Conservation (phyloP, 2,113 vertebrate species). For the Pseudonaja textilis region DNA sequence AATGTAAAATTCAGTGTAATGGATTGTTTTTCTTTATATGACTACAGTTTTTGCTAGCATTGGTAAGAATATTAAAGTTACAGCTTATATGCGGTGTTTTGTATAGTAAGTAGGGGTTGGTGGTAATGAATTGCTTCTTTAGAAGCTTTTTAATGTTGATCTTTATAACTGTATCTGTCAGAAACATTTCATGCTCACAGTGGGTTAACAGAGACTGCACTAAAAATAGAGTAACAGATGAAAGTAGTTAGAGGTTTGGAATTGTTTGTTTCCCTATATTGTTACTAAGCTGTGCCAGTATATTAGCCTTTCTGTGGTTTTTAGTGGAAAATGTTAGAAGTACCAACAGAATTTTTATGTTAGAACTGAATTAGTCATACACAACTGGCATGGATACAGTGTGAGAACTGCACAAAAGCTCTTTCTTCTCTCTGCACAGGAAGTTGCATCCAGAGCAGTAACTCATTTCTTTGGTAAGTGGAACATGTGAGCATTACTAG, state of each 20-base stretch:
- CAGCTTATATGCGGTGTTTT: not conserved
- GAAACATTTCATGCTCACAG: not conserved
- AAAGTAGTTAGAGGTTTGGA: conserved; percentile 70
- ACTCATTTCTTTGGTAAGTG: conserved; percentile 69
- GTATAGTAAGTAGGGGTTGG: not conserved
- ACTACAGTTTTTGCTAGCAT: not conserved
- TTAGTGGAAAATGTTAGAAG: conserved; percentile 78
- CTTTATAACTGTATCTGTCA: conserved; percentile 20
- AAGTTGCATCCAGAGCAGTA: conserved; percentile 70
- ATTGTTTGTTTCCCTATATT: conserved; percentile 72
- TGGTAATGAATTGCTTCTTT: not conserved
- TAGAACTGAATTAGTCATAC: conserved; percentile 74
- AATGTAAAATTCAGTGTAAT: conserved; percentile 47
- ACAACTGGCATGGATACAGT: conserved; percentile 59
- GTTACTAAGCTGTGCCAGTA: conserved; percentile 72
- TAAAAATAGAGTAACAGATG: conserved; percentile 56
- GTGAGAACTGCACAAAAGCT: conserved; percentile 62
- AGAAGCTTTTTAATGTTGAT: conserved; percentile 6
- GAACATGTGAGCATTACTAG: conserved; percentile 78
- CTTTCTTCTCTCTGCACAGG: conserved; percentile 62
- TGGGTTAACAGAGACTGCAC: conserved; percentile 48
- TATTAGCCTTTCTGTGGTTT: conserved; percentile 74
- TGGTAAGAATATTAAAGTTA: not conserved
- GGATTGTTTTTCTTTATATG: not conserved
- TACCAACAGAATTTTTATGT: conserved; percentile 63